Conservation (phyloP, 2,888 invertebrate species). For the Harpalus rubripes region DNA sequence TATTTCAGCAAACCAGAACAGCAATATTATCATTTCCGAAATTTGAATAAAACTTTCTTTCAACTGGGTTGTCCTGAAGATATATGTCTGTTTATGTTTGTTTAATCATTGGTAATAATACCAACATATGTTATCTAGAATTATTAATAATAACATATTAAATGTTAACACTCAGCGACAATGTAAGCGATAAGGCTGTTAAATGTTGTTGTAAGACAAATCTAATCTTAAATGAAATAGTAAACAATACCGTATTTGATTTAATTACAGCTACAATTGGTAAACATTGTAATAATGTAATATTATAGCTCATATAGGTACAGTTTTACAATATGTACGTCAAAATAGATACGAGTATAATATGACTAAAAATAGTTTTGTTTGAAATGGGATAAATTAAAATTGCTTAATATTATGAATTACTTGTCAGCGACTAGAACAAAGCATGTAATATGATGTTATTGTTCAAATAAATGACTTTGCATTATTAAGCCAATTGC, state of each 20-base stretch:
- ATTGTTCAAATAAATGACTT: constrained; percentile 36
- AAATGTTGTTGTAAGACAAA: constrained; percentile 25
- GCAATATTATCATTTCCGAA: too few relatives aligned
- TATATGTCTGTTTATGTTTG: too few relatives aligned
- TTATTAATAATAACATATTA: not conserved
- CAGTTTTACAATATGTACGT: too few relatives aligned
- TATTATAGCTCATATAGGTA: too few relatives aligned
- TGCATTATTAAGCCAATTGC: constrained; percentile 39
- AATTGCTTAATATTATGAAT: constrained; percentile 2
- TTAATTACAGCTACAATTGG: too few relatives aligned
- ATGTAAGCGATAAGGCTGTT: not conserved
- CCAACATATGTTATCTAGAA: not conserved
- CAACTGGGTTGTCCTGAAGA: too few relatives aligned
- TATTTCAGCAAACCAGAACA: too few relatives aligned
- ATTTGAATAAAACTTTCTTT: too few relatives aligned
- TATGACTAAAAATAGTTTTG: too few relatives aligned
- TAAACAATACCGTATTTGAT: too few relatives aligned
- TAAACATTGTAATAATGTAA: too few relatives aligned
- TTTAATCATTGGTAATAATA: not conserved
- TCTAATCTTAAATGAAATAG: constrained; percentile 7
- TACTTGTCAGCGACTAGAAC: not conserved
- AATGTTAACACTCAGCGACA: not conserved
- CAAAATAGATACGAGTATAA: too few relatives aligned
- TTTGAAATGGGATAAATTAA: not conserved
- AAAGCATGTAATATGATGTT: constrained; percentile 31